Evolutionary conservation across 1,140 invertebrate genomes (phyloP), one percentile per base, ranked within the genome.

Genomic region (Drosophila seguyi): DNA sequence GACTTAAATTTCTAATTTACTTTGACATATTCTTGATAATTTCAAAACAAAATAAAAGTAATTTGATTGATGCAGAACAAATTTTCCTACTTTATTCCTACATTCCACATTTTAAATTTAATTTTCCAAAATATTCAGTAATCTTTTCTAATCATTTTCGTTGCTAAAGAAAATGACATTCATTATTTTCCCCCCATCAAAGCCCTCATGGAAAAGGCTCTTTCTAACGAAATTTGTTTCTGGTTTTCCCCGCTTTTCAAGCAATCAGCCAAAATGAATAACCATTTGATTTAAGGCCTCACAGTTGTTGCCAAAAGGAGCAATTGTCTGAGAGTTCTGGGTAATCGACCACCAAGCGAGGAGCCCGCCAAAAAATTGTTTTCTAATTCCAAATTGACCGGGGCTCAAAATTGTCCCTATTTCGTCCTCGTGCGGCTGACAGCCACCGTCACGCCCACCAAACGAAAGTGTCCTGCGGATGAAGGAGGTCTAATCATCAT

Each of bases 371-470:
- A 50, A 72, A 72, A 72, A 72, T 71, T 38, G 44, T 45, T 36
- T 48, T 48, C 36, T 48, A 58, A 58, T 71, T 58, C 36, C 22
- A 13, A 57, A 13, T 39, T 48, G 44, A 63, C 18, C 25, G 27
- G 39, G n/a, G 7, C 29, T 36, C 36, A 8, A 68, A 67, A 57
- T 36, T 41, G 52, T 71, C n/a, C 65, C 47, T 7, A 22, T 44
- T 13, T 13, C 4, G 42, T 44, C 18, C 20, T 45, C 14, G 66
- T 72, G 68, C 66, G 36, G 3, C 34, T 66, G 61, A 76, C 61
- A 75, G 73, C 44, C 39, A 42, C 39, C 63, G 67, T 59, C 74
- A 81, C 76, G 76, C 81, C 81, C 66, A 44, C 55, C 55, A 50
- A 59, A 8, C 52, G 39, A 55, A 57, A 56, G 22, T 52, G 48